A percentile compares a stretch with the other conserved stretches of the same genome.
Conservation (phyloP, 2,888 invertebrate genomes). For the Strigamia maritima region DNA sequence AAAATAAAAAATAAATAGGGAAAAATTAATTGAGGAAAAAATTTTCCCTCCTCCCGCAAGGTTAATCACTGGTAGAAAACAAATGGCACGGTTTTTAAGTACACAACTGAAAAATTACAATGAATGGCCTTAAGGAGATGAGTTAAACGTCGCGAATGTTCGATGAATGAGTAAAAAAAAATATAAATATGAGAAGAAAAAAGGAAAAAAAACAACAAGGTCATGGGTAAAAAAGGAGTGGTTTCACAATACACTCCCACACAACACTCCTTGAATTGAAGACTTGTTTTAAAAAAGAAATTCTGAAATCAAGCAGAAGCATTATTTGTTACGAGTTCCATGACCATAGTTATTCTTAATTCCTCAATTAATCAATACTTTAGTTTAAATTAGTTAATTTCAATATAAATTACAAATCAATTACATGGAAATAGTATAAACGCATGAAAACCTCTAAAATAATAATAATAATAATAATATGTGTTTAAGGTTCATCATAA, state of each 20-base stretch:
- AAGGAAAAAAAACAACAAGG: not conserved
- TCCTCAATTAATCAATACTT: not conserved
- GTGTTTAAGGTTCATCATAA: not conserved
- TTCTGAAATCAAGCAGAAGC: not conserved
- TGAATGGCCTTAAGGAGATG: conserved; percentile 30
- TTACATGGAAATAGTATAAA: not conserved
- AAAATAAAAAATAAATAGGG: not conserved
- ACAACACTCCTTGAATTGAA: conserved; percentile 9
- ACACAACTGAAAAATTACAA: conserved; percentile 34
- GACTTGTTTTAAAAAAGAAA: not conserved
- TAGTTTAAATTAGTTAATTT: not conserved
- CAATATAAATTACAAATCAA: not conserved
- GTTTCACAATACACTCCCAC: conserved; percentile 10
- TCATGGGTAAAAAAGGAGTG: conserved; percentile 23
- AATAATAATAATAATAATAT: not conserved
- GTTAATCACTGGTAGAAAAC: conserved; percentile 28
- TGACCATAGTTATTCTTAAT: not conserved
- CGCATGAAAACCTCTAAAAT: not conserved
- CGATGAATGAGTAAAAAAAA: conserved; percentile 17
- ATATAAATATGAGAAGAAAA: not conserved
- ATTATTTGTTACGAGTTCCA: not conserved
- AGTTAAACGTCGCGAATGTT: conserved; percentile 32
- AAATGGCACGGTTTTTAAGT: conserved; percentile 34
- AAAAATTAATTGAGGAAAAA: conserved; percentile 22
- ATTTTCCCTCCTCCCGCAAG: conserved; percentile 28